Evolutionary conservation across 2,888 invertebrate species (phyloP), one percentile per base, ranked within the genome.

Genomic region (Drosophila suboccidentalis): DNA sequence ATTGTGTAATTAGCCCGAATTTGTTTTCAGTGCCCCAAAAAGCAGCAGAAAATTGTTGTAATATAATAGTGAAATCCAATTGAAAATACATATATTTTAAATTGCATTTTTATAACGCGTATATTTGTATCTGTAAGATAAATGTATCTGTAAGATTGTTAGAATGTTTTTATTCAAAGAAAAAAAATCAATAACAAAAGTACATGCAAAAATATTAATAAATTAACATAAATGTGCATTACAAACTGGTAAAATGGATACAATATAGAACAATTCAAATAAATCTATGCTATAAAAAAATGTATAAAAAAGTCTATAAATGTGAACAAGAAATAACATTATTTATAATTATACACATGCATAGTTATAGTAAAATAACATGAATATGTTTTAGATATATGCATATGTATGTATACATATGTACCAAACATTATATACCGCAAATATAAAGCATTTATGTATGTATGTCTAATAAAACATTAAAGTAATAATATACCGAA

Each of bases 231-330:
- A 70, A 80, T 73, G 84, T 83, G 73, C 79, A 85, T 87, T 75
- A 78, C 15, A 64, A 75, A 85, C 66, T 85, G 85, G 82, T 75
- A 75, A 81, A 82, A 85, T 85, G 88, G 87, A 82, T 64, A 87
- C 87, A 81, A 81, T 82, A 87, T 87, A 79, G 67, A 66, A 82
- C 55, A 83, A 77, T 80, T 77, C 34, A 80, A 65, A 76, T 53
- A 50, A 61, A 44, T 54, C 59, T 62, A 49, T 60, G 10, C 13
- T 47, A 61, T 61, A 26, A 26, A 26, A 5, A 44, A 57, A 13
- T 29, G 29, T 29, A 29, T 36, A 46, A 38, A 11, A 29, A 62
- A 78, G 38, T 60, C 50, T 70, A 73, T 64, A 57, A 73, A 57
- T 67, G 58, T 71, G 50, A 69, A 62, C 39, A 49, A 58, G 34